phyloP scores from a whole-genome alignment of 2,113 vertebrate genomes.

The Grantiella picta region DNA sequence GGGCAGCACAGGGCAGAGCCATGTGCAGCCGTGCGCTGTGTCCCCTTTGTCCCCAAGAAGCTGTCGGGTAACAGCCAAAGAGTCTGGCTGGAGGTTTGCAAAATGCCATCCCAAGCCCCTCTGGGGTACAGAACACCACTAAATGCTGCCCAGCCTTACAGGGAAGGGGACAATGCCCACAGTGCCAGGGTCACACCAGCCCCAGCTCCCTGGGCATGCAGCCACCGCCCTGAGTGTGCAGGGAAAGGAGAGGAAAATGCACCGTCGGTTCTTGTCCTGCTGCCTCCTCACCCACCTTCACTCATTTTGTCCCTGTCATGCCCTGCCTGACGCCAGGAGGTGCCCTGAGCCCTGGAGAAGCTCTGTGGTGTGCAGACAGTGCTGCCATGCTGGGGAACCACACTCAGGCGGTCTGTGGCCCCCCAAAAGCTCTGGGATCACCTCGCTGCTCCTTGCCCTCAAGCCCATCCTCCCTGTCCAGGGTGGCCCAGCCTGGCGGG shows the following conservation, averaged over 20 bases:
- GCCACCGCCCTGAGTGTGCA: background rate
- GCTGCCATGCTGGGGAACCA: accelerated
- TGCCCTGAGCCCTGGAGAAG: background rate
- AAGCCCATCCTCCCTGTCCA: accelerated
- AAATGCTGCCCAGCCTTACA: accelerated
- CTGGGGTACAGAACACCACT: accelerated
- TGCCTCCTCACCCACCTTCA: background rate
- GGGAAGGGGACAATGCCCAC: background rate
- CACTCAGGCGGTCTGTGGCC: accelerated
- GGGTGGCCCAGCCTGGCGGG: background rate
- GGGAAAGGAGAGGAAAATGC: background rate
- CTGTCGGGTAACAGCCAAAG: accelerated
- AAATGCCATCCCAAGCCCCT: background rate
- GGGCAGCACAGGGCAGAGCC: background rate
- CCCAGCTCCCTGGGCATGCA: background rate
- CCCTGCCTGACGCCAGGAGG: background rate
- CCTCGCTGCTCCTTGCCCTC: accelerated
- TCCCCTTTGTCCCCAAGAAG: background rate
- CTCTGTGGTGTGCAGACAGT: accelerated
- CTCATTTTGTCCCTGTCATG: background rate
- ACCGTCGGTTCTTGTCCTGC: accelerated
- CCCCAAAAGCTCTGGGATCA: background rate
- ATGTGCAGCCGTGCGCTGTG: accelerated
- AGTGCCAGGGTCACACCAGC: background rate
- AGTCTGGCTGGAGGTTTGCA: background rate